Conservation (phyloP, 2,797 vertebrate genomes). For the Pelochelys cantorii region DNA sequence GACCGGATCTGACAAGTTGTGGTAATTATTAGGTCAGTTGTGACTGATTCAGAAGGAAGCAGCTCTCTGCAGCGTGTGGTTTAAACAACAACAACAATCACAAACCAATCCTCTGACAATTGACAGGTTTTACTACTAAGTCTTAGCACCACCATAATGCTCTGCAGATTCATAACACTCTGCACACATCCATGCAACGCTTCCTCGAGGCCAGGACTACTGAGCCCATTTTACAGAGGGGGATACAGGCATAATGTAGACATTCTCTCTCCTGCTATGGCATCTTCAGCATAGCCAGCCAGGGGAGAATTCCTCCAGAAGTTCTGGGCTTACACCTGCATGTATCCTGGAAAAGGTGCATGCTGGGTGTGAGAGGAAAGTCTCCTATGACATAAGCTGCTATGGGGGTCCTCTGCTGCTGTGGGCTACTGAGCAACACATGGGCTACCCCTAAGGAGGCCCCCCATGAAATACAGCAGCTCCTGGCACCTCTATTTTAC, state of each 20-base stretch:
- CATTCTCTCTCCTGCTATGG: neutral
- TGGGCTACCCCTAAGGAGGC: neutral
- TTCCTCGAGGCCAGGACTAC: neutral
- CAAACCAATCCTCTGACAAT: neutral
- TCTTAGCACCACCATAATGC: neutral
- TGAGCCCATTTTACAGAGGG: neutral
- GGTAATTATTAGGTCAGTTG: constrained; percentile 6
- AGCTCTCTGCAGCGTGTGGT: neutral
- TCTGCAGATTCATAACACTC: neutral
- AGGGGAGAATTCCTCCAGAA: neutral
- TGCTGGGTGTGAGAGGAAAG: neutral
- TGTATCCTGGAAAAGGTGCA: neutral
- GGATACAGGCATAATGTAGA: neutral
- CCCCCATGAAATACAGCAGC: neutral
- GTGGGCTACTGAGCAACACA: rapidly evolving
- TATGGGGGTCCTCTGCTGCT: rapidly evolving
- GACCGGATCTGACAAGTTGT: neutral
- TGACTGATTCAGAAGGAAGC: neutral
- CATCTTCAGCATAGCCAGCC: neutral
- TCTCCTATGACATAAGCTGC: neutral
- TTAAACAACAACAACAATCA: neutral
- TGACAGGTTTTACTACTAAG: neutral
- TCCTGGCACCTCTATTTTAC: neutral
- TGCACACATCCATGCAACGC: rapidly evolving
- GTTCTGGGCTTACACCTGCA: rapidly evolving